These are phyloP conservation scores for Saxicola maurus DNA, from an alignment of 2,797 vertebrate species.

Conservation along the genomic window DNA sequence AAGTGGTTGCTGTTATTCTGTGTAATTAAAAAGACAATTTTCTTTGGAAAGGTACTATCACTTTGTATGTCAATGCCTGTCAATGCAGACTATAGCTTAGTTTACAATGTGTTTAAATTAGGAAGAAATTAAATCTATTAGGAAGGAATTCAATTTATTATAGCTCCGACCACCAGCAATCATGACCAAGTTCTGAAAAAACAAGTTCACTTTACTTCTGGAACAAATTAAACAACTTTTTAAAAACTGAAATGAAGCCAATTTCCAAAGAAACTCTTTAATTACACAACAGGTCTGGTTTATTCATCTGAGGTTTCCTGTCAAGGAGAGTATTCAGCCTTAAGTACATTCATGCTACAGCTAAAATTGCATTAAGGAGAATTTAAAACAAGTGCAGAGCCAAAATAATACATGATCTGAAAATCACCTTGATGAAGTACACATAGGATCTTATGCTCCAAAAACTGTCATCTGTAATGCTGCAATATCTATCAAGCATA, in stretches of 20 bases:
- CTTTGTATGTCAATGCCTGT: not conserved
- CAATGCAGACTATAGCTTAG: not conserved
- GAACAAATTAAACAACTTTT: not conserved
- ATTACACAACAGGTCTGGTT: not conserved
- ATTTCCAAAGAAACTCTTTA: conserved; percentile 10
- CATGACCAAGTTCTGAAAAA: not conserved
- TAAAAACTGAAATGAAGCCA: conserved; percentile 19
- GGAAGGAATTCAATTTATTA: not conserved
- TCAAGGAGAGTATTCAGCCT: not conserved
- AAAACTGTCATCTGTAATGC: not conserved
- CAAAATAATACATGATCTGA: not conserved
- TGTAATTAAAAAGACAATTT: not conserved
- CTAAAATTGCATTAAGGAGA: not conserved
- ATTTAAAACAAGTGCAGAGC: not conserved
- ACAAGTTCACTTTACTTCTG: conserved; percentile 14
- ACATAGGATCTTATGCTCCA: not conserved
- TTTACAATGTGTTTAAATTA: not conserved
- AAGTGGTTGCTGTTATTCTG: not conserved
- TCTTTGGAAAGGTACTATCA: not conserved
- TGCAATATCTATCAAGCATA: not conserved
- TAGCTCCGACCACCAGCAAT: not conserved
- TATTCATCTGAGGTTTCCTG: not conserved
- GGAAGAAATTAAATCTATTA: not conserved
- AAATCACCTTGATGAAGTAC: conserved; percentile 1
- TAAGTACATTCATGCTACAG: not conserved